Evolutionary conservation across 1,140 invertebrate species (phyloP).

Genomic region (Bombus consobrinus): DNA sequence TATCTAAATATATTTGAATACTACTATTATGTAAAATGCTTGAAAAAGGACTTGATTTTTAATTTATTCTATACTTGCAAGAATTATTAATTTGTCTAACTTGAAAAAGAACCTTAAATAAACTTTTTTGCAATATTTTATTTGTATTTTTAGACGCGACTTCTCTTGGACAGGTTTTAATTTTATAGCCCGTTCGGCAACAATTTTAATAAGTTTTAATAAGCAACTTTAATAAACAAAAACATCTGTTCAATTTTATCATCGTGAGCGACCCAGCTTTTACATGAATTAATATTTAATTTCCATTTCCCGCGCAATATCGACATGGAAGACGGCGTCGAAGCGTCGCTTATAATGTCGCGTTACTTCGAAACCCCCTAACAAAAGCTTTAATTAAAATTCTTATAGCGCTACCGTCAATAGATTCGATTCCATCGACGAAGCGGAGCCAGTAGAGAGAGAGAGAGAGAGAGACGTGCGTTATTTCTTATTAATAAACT

Average conservation of each 20-base stretch:
- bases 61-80: no score
- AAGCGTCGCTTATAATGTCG: neutral
- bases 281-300: slow-evolving; percentile 11
- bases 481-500: slow-evolving; percentile 11
- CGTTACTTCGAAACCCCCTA: neutral
- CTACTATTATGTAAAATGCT: no score
- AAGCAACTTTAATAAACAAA: neutral
- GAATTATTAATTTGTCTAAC: no score
- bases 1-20: no score
- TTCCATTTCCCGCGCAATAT: neutral
- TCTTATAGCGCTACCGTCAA: neutral
- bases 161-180: neutral
- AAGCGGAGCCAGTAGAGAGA: no score
- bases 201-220: neutral
- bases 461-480: no score
- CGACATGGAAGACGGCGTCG: neutral
- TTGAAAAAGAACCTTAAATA: no score
- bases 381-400: slow-evolving; percentile 40
- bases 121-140: no score
- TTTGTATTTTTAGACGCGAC: no score
- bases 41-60: no score
- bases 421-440: slow-evolving; percentile 2
- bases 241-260: no score
- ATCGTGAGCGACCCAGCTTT: neutral
- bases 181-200: neutral